These are phyloP conservation scores for Tenthredo distinguenda DNA, from an alignment of 2,888 invertebrate species.

Conservation along the genomic window DNA sequence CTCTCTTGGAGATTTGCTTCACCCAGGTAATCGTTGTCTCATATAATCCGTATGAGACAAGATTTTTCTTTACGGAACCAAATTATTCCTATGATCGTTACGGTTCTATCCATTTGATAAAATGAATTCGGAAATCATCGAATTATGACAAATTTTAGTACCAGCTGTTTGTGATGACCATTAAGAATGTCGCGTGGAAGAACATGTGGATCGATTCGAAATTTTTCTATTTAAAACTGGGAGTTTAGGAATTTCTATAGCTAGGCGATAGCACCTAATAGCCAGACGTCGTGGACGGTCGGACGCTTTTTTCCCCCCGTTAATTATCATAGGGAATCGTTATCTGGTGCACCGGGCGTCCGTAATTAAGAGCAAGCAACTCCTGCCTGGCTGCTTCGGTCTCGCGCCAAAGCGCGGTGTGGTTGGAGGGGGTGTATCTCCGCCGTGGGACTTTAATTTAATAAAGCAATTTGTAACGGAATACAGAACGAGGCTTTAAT, in stretches of 20 bases:
- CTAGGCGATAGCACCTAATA: background rate
- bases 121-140: background rate
- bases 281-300: background rate
- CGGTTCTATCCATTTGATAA: background rate
- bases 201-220: background rate
- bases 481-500: conserved; percentile 79
- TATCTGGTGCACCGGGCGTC: conserved; percentile 46
- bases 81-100: background rate
- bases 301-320: conserved; percentile 17
- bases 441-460: conserved; percentile 77
- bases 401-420: conserved; percentile 20
- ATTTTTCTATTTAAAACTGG: background rate
- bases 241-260: background rate
- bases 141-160: background rate
- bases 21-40: conserved; percentile 13
- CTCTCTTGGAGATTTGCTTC: background rate
- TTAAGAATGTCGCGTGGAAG: background rate
- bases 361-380: conserved; percentile 51
- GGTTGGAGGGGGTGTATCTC: conserved; percentile 40
- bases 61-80: background rate
- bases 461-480: conserved; percentile 79
- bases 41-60: background rate
- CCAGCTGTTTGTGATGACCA: background rate
- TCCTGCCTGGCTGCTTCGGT: conserved; percentile 28
- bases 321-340: conserved; percentile 51